phyloP scores from a whole-genome alignment of 2,113 vertebrate genomes.

The Myiozetetes cayanensis region DNA sequence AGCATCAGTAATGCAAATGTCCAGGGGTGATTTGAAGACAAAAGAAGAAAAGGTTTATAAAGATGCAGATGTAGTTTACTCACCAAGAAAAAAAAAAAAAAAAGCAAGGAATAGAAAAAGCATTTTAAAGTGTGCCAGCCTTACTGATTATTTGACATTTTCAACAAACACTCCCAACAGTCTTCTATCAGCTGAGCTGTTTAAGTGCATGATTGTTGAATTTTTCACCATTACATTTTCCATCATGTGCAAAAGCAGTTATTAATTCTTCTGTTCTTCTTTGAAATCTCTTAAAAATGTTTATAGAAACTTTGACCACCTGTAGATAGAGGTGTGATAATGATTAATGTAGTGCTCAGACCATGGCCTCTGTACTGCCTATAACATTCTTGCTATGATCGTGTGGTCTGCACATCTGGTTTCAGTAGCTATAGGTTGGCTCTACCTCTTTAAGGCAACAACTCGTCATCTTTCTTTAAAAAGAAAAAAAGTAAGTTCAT shows the following conservation, averaged over 20 bases:
- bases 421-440: not conserved
- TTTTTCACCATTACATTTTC: not conserved
- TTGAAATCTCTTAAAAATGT: not conserved
- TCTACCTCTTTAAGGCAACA: not conserved
- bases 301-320: not conserved
- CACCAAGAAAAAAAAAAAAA: fast-evolving
- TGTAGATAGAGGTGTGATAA: slow-evolving; percentile 28
- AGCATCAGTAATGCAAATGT: not conserved
- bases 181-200: not conserved
- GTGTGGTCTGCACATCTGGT: not conserved
- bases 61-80: not conserved
- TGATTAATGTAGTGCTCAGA: not conserved
- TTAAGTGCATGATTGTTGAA: not conserved
- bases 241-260: not conserved
- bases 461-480: not conserved
- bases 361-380: not conserved
- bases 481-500: not conserved
- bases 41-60: not conserved
- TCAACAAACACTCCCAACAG: not conserved
- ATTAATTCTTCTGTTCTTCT: not conserved
- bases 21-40: not conserved
- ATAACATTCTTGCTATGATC: not conserved
- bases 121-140: fast-evolving
- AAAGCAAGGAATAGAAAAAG: fast-evolving
- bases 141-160: not conserved